Evolutionary conservation across 1,140 invertebrate genomes (phyloP), one percentile per base, ranked within the genome.

Genomic region (Bombus difficillimus): DNA sequence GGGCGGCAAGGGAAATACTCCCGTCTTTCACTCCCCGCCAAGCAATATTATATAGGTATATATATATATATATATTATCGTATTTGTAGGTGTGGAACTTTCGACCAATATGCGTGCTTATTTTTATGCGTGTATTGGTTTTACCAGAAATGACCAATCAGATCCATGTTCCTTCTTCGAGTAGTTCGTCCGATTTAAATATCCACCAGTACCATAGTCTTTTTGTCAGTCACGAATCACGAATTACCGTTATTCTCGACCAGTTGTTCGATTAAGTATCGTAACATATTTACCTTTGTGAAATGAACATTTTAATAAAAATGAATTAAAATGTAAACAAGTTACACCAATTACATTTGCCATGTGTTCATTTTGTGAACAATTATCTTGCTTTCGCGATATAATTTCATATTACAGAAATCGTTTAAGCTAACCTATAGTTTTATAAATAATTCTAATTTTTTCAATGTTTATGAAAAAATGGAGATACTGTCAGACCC

Each of bases 401-500:
- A 81, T 18, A 18, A 15, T 25, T 37, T 32, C 0, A 53, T 53
- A 8, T 22, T 53, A 22, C 18, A 39, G 2, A 2, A 0, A 8
- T 25, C 15, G 12, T 39, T 66, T n/a, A 32, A 13, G 2, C 22
- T 85, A 87, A 87, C 72, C 83, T 81, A n/a, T 4, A 57, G 12
- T 66, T 8, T 62, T n/a, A n/a, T n/a, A 13, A 62, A n/a, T n/a
- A 62, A 28, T 62, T n/a, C 10, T n/a, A 62, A 10, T 57, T 32
- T 64, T 28, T 25, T 25, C 37, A 47, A 4, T 53, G 1, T 25
- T 62, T 32, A 2, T 32, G 1, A 12, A 22, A 86, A 72, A 10
- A 94, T 95, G 94, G 87, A 92, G 62, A 75, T 93, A 25, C 81
- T 94, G 2, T 90, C 94, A 10, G 92, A 95, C 85, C 93, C 93